Percentiles rank a stretch among this genome's conserved stretches.
Evolutionary conservation across 2,888 invertebrate species (phyloP).

Genomic region (Theristus sp.): DNA sequence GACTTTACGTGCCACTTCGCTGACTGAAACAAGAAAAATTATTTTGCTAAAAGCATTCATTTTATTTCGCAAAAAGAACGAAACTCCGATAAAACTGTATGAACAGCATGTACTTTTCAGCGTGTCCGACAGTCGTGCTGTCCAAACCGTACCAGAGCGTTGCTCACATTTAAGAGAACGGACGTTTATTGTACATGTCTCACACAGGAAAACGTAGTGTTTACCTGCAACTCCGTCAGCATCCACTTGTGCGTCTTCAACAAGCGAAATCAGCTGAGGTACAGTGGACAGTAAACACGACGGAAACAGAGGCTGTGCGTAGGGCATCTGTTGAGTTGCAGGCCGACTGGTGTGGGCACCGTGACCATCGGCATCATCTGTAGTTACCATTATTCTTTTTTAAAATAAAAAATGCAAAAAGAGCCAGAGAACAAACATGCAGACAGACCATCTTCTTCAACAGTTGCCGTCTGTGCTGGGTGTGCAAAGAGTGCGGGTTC

Average conservation of each 20-base stretch:
- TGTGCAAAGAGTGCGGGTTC: slow-evolving; percentile 72
- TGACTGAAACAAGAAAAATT: slow-evolving; percentile 48
- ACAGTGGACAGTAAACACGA: slow-evolving; percentile 88
- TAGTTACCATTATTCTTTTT: too few species aligned
- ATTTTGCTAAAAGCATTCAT: background rate
- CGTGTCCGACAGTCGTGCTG: too few species aligned
- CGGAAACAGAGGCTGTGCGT: slow-evolving; percentile 84
- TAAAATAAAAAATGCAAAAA: too few species aligned
- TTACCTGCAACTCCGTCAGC: slow-evolving; percentile 57
- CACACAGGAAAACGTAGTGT: too few species aligned
- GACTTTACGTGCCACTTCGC: slow-evolving; percentile 85
- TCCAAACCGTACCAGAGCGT: too few species aligned
- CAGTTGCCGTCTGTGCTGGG: slow-evolving; percentile 44
- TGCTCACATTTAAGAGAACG: background rate
- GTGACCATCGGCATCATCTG: background rate
- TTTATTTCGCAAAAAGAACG: too few species aligned
- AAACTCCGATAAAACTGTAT: too few species aligned
- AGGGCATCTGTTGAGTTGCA: slow-evolving; percentile 49
- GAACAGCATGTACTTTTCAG: too few species aligned
- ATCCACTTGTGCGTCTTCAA: slow-evolving; percentile 90
- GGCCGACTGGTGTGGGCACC: too few species aligned
- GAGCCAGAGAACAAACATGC: background rate
- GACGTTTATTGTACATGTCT: background rate
- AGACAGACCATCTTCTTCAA: slow-evolving; percentile 37
- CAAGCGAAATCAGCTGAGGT: slow-evolving; percentile 71